Base-by-base conservation (phyloP, 2,113 vertebrate genomes). In the Dascyllus trimaculatus region DNA sequence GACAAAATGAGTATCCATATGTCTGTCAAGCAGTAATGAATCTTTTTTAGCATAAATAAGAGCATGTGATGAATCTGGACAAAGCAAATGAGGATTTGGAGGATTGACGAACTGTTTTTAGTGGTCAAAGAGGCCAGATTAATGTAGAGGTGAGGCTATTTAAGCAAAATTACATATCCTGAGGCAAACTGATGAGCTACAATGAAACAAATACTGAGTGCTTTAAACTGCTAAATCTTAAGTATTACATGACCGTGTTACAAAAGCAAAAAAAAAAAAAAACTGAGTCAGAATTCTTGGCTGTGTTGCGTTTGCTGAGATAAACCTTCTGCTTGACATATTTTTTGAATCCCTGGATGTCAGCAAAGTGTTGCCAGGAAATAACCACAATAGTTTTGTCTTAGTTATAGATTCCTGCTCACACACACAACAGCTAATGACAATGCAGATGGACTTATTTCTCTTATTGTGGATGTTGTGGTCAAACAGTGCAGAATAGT, bases 281-380 rank as follows among this genome's bases (percentile, higher is more conserved):
- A 54, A 24, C 48, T 80, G 78, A 89, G 76, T 85, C 85, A 81
- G 58, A 67, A 58, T 69, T 78, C 59, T 83, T 87, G 79, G 82
- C 69, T 66, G 78, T 21, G 78, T 53, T 69, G 26, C n/a, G 5
- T 64, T 69, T 18, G 14, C 68, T 71, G 35, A 77, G 68, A 32
- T 71, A 65, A 70, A 86, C 64, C 51, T 85, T 68, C 71, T 75
- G 25, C 79, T 80, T 71, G 54, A 67, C 29, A 74, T 74, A 32
- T 80, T 82, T n/a, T 76, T 76, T 59, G 22, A 71, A 46, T 22
- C 19, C 52, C 49, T 77, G 18, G 32, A 38, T 71, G 63, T 66
- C 64, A 52, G 18, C 24, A 53, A 65, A 63, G 24, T 21, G 25
- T 57, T 10, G 56, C 61, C 52, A 69, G 67, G 13, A 56, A 49